Evolutionary conservation across 1,140 invertebrate species (phyloP).

Genomic region (Hycleus cichorii): DNA sequence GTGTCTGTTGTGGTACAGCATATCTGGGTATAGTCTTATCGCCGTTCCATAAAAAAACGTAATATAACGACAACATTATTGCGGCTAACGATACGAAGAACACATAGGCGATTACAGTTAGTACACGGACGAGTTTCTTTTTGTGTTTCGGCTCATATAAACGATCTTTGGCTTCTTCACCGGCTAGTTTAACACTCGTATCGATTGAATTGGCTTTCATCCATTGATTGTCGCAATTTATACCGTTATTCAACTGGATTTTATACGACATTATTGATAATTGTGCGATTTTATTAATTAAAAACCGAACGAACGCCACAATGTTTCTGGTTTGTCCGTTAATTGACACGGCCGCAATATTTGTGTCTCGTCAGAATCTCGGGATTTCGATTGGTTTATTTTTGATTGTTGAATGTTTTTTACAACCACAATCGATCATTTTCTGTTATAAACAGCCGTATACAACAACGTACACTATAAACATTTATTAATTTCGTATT

Average conservation of each 20-base stretch:
- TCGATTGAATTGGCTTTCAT: slow-evolving; percentile 39
- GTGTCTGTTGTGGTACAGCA: background rate
- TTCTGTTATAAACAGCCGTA: slow-evolving; percentile 9
- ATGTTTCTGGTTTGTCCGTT: too few relatives aligned
- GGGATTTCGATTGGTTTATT: too few relatives aligned
- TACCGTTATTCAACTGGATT: slow-evolving; percentile 31
- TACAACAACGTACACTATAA: background rate
- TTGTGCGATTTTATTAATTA: slow-evolving; percentile 8
- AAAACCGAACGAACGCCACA: too few relatives aligned
- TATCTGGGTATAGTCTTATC: slow-evolving; percentile 22
- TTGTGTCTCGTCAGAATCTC: slow-evolving; percentile 2
- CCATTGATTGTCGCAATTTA: slow-evolving; percentile 34
- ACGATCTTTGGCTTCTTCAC: slow-evolving; percentile 71
- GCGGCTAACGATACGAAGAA: slow-evolving; percentile 92
- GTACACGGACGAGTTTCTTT: slow-evolving; percentile 80
- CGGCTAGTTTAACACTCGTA: slow-evolving; percentile 59
- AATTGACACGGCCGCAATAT: background rate
- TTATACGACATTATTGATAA: slow-evolving; percentile 35
- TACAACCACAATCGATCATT: slow-evolving; percentile 17
- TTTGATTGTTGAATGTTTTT: slow-evolving; percentile 7
- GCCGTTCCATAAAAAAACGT: slow-evolving; percentile 87
- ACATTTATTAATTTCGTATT: slow-evolving; percentile 15
- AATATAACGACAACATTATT: slow-evolving; percentile 91
- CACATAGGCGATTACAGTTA: slow-evolving; percentile 92
- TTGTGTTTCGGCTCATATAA: slow-evolving; percentile 77